Evolutionary conservation across 2,797 vertebrate genomes (phyloP), one percentile per base, ranked within the genome.

Genomic region (Takifugu rubripes): DNA sequence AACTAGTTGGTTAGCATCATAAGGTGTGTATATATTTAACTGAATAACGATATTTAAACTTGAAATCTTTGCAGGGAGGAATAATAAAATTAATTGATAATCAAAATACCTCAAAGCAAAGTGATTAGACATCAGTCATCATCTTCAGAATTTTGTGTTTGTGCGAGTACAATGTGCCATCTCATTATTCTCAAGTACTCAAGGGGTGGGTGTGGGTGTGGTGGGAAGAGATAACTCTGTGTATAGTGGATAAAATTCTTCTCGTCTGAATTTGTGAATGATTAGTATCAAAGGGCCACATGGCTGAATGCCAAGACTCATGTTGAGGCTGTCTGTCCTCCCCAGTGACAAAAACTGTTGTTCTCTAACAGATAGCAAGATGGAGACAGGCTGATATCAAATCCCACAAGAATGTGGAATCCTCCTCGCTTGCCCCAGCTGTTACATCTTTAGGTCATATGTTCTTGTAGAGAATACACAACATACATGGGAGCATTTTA

Each of bases 241-340:
- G 70, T 80, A 77, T 57, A 60, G 66, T 10, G 51, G 84, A 87
- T 79, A 66, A 60, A 61, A 68, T 82, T 74, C 78, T 84, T 74
- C 52, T 52, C 3, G 54, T 73, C 69, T 80, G 82, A 74, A 82
- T 89, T 89, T 89, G 82, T 89, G 86, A 90, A 90, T 90, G 87
- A 91, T 89, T 89, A 84, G 72, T 78, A 90, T 91, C 87, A 73
- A 66, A 71, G 61, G 69, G 71, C 68, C 82, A 87, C 73, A 75
- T 85, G 88, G 81, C 79, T 63, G 59, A 74, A 88, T 79, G 76
- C 66, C 59, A 56, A 56, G 1, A 52, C 52, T 68, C 61, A 2
- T 6, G 49, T 58, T 62, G 3, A 52, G 65, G 51, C 43, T 57
- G 59, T 51, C 77, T 52, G 51, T 42, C 59, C 62, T 52, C 77